Percentiles rank a stretch among this genome's conserved stretches.
These are phyloP conservation scores for Pandemis heparana DNA, from an alignment of 2,888 invertebrate genomes.

Conservation along the genomic window DNA sequence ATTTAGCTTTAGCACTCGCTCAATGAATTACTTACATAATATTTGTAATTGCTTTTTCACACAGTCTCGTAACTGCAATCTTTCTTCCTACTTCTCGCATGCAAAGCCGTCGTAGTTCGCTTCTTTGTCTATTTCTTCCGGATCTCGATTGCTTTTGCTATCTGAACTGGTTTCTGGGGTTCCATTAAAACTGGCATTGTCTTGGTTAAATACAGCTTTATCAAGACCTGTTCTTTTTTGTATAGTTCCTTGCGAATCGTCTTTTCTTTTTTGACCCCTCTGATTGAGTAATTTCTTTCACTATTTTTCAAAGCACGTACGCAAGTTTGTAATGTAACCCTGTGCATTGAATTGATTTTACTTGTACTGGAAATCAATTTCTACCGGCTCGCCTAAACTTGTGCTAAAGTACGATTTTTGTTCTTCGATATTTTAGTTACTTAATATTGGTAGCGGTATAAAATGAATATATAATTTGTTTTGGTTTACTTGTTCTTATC, in stretches of 20 bases:
- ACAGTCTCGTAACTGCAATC: conserved; percentile 65
- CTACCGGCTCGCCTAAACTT: background rate
- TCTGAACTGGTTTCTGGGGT: conserved; percentile 28
- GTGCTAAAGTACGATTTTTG: background rate
- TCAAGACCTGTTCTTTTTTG: background rate
- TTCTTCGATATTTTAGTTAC: too few species aligned
- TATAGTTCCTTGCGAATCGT: background rate
- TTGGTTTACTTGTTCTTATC: background rate
- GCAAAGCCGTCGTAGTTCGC: conserved; percentile 49
- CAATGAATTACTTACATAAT: conserved; percentile 74
- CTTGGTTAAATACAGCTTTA: background rate
- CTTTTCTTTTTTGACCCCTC: background rate
- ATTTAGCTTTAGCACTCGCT: conserved; percentile 66
- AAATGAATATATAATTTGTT: background rate
- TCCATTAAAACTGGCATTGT: background rate
- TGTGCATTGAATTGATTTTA: background rate
- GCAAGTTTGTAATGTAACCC: background rate
- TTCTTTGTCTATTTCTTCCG: conserved; percentile 65
- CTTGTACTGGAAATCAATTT: background rate
- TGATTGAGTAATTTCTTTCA: background rate
- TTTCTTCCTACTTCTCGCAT: conserved; percentile 73
- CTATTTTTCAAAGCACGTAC: background rate
- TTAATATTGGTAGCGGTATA: too few species aligned
- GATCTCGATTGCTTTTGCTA: conserved; percentile 43
- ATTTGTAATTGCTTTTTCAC: conserved; percentile 76